Evolutionary conservation across 2,888 invertebrate genomes (phyloP).

Genomic region (Nudaria mundana): DNA sequence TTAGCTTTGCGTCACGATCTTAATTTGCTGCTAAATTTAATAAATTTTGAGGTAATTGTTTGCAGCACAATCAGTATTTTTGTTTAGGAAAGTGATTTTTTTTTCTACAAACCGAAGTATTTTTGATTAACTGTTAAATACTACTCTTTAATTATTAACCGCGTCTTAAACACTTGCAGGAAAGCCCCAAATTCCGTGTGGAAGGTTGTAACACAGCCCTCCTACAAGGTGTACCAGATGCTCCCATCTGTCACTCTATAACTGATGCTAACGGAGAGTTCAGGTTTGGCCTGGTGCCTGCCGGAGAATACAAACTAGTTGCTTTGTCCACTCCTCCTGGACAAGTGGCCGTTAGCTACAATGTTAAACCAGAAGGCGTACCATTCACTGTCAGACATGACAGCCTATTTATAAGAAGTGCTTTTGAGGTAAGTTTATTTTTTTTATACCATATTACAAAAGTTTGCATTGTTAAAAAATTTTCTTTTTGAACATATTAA

Average conservation of each 20-base stretch:
- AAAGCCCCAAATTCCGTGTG: constrained; percentile 64
- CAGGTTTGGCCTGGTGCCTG: constrained; percentile 88
- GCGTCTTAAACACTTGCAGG: too few species aligned
- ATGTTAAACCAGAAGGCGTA: constrained; percentile 87
- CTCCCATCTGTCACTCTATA: constrained; percentile 87
- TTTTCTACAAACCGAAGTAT: too few species aligned
- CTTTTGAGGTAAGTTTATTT: constrained; percentile 83
- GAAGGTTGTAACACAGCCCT: constrained; percentile 83
- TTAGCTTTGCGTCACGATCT: too few species aligned
- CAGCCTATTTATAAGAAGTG: constrained; percentile 82
- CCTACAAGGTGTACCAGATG: constrained; percentile 78
- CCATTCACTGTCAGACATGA: constrained; percentile 86
- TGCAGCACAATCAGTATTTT: too few species aligned
- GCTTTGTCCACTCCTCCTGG: constrained; percentile 80
- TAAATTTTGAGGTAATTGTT: too few species aligned
- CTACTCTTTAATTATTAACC: too few species aligned
- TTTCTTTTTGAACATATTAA: too few species aligned
- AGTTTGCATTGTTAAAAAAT: too few species aligned
- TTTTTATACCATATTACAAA: too few species aligned
- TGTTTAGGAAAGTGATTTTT: too few species aligned
- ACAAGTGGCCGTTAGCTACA: constrained; percentile 84
- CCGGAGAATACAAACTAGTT: constrained; percentile 89
- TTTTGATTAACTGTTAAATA: too few species aligned
- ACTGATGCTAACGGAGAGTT: constrained; percentile 89
- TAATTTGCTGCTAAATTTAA: too few species aligned